Conservation (phyloP, 2,113 vertebrate species). For the Menura novaehollandiae region DNA sequence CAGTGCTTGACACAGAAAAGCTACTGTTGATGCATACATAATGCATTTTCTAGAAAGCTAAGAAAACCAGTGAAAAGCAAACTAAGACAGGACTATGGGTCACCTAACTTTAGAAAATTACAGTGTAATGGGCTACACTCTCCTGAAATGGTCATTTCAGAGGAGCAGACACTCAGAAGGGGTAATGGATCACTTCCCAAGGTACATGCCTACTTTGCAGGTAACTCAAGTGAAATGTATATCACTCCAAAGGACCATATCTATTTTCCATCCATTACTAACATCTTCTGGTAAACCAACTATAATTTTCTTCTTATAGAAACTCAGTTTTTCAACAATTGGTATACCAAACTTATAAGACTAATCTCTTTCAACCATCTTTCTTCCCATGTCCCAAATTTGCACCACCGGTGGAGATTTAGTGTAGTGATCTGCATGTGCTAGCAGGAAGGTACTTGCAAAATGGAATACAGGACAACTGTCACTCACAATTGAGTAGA, state of each 20-base stretch:
- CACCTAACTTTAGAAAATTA: not conserved
- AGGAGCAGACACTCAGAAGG: not conserved
- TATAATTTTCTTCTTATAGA: not conserved
- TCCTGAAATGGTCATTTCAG: not conserved
- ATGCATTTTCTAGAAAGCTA: not conserved
- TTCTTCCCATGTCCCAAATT: not conserved
- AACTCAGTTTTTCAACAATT: not conserved
- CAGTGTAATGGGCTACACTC: not conserved
- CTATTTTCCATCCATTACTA: not conserved
- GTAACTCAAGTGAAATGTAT: not conserved
- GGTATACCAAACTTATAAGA: not conserved
- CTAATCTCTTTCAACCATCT: not conserved
- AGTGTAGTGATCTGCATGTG: not conserved
- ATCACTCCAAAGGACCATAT: not conserved
- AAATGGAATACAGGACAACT: not conserved
- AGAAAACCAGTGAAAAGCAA: not conserved
- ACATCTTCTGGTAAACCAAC: not conserved
- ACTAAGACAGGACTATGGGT: not conserved
- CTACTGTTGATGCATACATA: not conserved
- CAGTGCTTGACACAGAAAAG: constrained; percentile 11
- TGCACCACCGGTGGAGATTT: not conserved
- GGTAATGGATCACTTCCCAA: not conserved
- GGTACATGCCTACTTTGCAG: not conserved
- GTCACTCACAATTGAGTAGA: not conserved
- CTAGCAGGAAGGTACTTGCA: not conserved